A percentile compares a stretch with the other conserved stretches of the same genome.
These are phyloP conservation scores for Synanthedon formicaeformis DNA, from an alignment of 2,888 invertebrate genomes.

Conservation along the genomic window DNA sequence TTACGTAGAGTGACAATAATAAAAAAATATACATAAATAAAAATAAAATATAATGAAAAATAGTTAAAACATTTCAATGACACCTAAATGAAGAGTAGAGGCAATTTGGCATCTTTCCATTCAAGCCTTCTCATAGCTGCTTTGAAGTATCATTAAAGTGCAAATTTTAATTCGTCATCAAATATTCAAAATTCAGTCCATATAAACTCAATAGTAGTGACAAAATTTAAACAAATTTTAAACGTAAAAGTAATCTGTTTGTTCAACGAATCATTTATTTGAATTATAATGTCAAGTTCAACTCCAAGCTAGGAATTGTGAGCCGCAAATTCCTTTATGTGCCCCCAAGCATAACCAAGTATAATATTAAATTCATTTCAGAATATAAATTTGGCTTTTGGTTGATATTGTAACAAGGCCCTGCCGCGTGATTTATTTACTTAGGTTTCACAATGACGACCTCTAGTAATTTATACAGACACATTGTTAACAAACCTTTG, in stretches of 20 bases:
- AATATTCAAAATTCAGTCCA: no score
- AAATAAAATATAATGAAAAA: no score
- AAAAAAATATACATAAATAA: no score
- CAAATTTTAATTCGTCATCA: no score
- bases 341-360: neutral
- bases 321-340: neutral
- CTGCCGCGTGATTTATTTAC: constrained; percentile 17
- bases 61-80: no score
- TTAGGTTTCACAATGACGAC: constrained; percentile 13
- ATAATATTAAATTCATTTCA: constrained; percentile 10
- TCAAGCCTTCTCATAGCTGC: no score
- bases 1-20: no score
- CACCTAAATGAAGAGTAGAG: no score
- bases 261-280: neutral
- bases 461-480: constrained; percentile 8
- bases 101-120: no score
- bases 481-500: neutral
- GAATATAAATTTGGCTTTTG: constrained; percentile 14
- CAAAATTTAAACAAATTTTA: neutral
- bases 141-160: no score
- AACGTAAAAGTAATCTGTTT: neutral
- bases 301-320: neutral
- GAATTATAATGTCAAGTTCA: neutral
- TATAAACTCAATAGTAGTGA: neutral
- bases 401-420: constrained; percentile 16